These are phyloP conservation scores for Hylomyscus alleni DNA, from an alignment of 2,797 vertebrate genomes.

Conservation along the genomic window DNA sequence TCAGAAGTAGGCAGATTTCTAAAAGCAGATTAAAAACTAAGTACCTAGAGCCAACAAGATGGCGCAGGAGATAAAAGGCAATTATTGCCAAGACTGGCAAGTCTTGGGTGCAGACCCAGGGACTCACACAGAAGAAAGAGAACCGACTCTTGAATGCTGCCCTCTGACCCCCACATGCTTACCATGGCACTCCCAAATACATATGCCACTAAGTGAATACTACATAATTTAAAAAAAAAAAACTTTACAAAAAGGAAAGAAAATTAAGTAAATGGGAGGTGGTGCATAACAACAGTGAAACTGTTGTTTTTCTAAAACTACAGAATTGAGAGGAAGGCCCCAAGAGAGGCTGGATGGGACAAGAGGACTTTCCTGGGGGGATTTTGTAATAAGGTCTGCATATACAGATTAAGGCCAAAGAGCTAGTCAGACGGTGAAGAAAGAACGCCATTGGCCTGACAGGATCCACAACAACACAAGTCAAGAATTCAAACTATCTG, in stretches of 20 bases:
- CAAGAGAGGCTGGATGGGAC: neutral
- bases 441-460: neutral
- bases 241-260: neutral
- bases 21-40: constrained; percentile 14
- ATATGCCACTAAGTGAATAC: neutral
- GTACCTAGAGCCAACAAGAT: neutral
- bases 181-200: neutral
- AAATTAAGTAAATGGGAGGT: neutral
- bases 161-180: neutral
- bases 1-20: neutral
- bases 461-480: neutral
- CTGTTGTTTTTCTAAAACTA: constrained; percentile 31
- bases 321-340: neutral
- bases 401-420: neutral
- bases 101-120: too few relatives aligned
- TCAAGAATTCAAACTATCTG: neutral
- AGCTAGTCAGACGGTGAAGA: constrained; percentile 10
- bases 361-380: neutral
- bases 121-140: too few relatives aligned
- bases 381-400: neutral
- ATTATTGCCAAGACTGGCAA: neutral
- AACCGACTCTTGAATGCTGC: neutral
- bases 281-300: neutral
- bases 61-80: neutral
- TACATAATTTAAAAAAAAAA: neutral